Base-by-base conservation (phyloP, 2,797 vertebrate species). In the Cygnus olor region DNA sequence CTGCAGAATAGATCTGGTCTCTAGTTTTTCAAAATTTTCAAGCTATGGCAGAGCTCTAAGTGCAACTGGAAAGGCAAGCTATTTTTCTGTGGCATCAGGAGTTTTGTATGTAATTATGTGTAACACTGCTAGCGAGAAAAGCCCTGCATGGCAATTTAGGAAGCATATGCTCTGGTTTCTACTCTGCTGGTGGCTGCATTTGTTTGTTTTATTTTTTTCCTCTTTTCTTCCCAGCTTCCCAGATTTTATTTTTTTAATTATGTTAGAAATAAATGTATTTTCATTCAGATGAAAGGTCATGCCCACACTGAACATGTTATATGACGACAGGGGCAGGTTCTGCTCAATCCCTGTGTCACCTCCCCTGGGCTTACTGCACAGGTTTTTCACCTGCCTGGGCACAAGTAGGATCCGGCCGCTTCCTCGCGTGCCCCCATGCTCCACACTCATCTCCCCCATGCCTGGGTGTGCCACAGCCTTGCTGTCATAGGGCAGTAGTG, bases 61-160 rank as follows among this genome's bases (percentile, higher is more conserved):
- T 64, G 49, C 28, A 72, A 16, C 25, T 69, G 22, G 38, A 58
- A 92, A 84, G 86, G 15, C 24, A 32, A 81, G 63, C 4, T 54
- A 11, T 49, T 84, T 89, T 65, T 32, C 25, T 61, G 54, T 65
- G 49, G 66, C 80, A 90, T 71, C 49, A n/a, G 54, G 66, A 90
- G 21, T 58, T 74, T 69, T 42, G 54, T 34, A 40, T 0, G 1
- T 71, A 78, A 15, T 22, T 76, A 66, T 51, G 68, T n/a, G 44
- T 56, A 42, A 36, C 40, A 19, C 21, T 66, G 34, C 30, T 25
- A 11, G 53, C 4, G 7, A 85, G 64, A 80, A 74, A 40, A 76
- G 57, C 61, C 18, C 0, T 0, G 32, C n/a, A 18, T 36, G 80
- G 51, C 58, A 3, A 8, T 6, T 16, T 4, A 0, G 61, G 7